Conservation (phyloP, 2,888 invertebrate genomes). For the Lepidonotus clava region DNA sequence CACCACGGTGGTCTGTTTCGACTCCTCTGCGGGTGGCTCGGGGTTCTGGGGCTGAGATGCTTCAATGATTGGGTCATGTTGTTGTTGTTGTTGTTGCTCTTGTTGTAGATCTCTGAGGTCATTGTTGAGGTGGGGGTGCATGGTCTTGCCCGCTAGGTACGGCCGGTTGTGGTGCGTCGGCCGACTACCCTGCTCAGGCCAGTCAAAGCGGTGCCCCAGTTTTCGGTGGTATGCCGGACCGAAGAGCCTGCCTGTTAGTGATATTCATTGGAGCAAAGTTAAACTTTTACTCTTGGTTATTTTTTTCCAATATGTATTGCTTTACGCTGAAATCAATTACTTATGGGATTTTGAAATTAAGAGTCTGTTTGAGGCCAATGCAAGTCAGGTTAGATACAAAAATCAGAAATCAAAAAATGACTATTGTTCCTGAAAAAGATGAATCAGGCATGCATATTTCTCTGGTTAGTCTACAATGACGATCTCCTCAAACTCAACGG, state of each 20-base stretch:
- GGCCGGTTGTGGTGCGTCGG: neutral
- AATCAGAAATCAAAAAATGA: too few species aligned
- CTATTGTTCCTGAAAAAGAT: too few species aligned
- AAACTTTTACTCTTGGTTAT: neutral
- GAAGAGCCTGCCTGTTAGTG: neutral
- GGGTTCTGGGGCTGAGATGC: neutral
- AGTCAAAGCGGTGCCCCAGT: neutral
- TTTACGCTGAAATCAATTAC: too few species aligned
- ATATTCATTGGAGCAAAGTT: neutral
- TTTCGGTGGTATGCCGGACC: slow-evolving; percentile 7
- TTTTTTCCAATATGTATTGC: neutral
- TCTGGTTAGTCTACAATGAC: too few species aligned
- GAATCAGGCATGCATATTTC: too few species aligned
- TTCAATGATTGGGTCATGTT: neutral
- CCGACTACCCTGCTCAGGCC: neutral
- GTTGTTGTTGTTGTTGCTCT: neutral
- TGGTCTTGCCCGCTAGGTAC: neutral
- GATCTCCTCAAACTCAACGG: too few species aligned
- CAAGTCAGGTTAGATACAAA: too few species aligned
- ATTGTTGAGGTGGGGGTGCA: too few species aligned
- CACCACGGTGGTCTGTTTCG: neutral
- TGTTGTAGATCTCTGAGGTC: neutral
- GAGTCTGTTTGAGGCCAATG: too few species aligned
- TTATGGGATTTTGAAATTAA: too few species aligned
- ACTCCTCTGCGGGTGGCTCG: neutral